These are phyloP conservation scores for Lochmaea crataegi DNA, from an alignment of 2,888 invertebrate genomes.

Conservation along the genomic window DNA sequence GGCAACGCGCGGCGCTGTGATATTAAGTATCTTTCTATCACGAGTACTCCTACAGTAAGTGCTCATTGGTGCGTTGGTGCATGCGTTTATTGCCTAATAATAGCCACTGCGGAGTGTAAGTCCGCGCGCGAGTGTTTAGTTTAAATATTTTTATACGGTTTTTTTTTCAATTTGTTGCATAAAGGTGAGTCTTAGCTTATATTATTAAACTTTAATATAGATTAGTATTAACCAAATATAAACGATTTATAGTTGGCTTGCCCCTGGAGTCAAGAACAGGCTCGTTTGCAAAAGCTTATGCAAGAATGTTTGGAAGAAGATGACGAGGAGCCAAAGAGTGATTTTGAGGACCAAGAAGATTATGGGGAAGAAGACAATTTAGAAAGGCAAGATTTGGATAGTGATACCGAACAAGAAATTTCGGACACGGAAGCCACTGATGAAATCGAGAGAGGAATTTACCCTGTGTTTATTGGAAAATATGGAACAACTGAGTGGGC, in stretches of 20 bases:
- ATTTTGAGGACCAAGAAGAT: conserved; percentile 20
- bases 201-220: background rate
- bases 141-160: conserved; percentile 4
- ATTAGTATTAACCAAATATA: background rate
- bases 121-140: too few relatives aligned
- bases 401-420: conserved; percentile 27
- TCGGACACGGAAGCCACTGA: conserved; percentile 8
- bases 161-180: background rate
- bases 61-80: too few relatives aligned
- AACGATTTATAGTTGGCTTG: background rate
- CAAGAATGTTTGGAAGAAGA: conserved; percentile 24
- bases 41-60: too few relatives aligned
- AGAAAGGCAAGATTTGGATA: conserved; percentile 21
- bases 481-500: background rate
- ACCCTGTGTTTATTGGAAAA: conserved; percentile 23
- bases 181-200: background rate
- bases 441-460: background rate
- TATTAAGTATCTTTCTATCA: too few relatives aligned
- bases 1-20: too few relatives aligned
- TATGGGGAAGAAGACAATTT: conserved; percentile 25
- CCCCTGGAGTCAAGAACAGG: conserved; percentile 14
- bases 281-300: background rate
- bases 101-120: too few relatives aligned
- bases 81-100: too few relatives aligned
- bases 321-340: conserved; percentile 3